phyloP scores from a whole-genome alignment of 2,113 vertebrate species.

The Chloebia gouldiae region DNA sequence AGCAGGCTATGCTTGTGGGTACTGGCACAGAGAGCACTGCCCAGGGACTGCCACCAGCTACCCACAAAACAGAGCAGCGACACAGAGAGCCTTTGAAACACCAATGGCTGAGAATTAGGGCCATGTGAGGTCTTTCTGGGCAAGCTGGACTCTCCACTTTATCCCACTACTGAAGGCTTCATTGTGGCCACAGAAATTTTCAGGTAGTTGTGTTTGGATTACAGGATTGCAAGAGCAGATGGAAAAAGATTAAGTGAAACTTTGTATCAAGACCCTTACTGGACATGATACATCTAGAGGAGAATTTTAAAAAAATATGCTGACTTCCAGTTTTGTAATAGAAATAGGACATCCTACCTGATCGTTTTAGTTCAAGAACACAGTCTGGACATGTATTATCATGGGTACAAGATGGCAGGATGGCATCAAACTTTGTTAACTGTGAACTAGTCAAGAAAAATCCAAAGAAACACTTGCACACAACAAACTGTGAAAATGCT shows the following conservation, averaged over 20 bases:
- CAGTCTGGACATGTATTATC: background rate
- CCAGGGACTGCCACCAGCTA: background rate
- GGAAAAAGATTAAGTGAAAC: background rate
- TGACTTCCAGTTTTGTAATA: background rate
- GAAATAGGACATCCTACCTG: background rate
- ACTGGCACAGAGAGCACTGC: background rate
- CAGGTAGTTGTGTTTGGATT: background rate
- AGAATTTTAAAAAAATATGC: fast-evolving
- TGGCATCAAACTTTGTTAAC: background rate
- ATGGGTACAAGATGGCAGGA: background rate
- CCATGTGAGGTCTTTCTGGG: background rate
- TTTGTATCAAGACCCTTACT: background rate
- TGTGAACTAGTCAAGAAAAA: background rate
- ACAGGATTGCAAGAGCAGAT: background rate
- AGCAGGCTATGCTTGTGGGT: background rate
- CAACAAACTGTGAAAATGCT: background rate
- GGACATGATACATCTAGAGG: background rate
- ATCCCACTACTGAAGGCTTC: background rate
- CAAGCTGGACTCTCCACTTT: background rate
- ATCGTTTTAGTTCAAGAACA: background rate
- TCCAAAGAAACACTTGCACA: background rate
- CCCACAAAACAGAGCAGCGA: background rate
- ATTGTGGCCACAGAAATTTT: background rate
- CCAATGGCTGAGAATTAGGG: background rate
- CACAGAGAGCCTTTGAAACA: background rate